phyloP scores from a whole-genome alignment of 2,888 invertebrate genomes.

The Hipparchia semele region DNA sequence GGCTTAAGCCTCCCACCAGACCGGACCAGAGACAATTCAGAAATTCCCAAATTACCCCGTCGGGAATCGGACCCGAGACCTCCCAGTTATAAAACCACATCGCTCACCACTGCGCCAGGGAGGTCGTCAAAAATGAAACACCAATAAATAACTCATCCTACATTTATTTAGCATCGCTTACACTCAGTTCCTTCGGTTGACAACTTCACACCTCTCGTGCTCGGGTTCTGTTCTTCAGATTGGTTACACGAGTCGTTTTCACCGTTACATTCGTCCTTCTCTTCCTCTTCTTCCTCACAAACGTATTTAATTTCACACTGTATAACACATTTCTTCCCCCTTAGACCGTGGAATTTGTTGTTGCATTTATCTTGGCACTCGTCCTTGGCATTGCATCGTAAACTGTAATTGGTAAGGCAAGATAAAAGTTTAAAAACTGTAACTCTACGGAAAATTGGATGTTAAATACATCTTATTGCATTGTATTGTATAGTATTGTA shows the following conservation, averaged over 20 bases:
- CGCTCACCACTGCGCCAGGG: too few species aligned
- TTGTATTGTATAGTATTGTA: too few species aligned
- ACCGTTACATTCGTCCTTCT: conserved; percentile 10
- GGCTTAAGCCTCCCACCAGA: too few species aligned
- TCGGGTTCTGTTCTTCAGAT: conserved; percentile 16
- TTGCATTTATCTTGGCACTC: conserved; percentile 52
- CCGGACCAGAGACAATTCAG: too few species aligned
- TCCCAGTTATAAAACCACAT: too few species aligned
- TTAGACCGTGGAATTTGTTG: conserved; percentile 32
- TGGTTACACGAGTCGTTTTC: background rate
- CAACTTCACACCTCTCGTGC: conserved; percentile 40
- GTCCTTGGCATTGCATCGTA: conserved; percentile 51
- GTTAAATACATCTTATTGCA: too few species aligned
- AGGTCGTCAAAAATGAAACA: background rate
- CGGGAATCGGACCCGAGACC: too few species aligned
- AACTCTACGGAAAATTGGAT: too few species aligned
- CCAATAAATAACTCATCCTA: background rate
- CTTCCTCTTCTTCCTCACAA: conserved; percentile 45
- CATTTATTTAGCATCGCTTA: conserved; percentile 36
- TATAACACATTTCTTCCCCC: conserved; percentile 44
- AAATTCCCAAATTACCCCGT: too few species aligned
- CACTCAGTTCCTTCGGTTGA: conserved; percentile 26
- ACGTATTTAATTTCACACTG: conserved; percentile 49
- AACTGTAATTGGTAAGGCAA: conserved; percentile 39
- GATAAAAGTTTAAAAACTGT: too few species aligned